Evolutionary conservation across 2,113 vertebrate species (phyloP), one percentile per base, ranked within the genome.

Genomic region (Cyanoderma ruficeps): DNA sequence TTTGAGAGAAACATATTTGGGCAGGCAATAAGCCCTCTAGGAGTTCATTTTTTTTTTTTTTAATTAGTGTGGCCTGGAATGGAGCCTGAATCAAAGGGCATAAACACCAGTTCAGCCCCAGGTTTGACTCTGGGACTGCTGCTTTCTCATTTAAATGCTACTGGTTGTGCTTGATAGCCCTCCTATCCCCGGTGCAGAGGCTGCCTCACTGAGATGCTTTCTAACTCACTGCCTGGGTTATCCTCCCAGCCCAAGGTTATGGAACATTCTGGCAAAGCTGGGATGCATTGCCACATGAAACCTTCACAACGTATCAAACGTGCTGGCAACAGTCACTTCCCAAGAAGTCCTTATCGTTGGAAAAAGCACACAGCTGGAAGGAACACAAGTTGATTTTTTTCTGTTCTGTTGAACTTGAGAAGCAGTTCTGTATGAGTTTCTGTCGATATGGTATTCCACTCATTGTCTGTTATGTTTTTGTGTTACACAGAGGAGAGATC

Each of bases 341-440:
- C 15, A 44, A 17, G 0, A 1, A 7, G 15, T 70, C 42, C 12
- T 57, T n/a, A 50, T 3, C 3, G 0, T 2, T 57, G 22, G 53
- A 52, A 71, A 46, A 76, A 77, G 11, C 33, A 15, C 31, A 74
- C 2, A 69, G 33, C 15, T 67, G 30, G 16, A 70, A 68, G 47
- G n/a, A 28, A n/a, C 33, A 13, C 0, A 0, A 21, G 30, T 16
- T 53, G 47, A 21, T 14, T 35, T 61, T 47, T 69, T 89, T 78
- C 33, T 90, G 4, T 49, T 86, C 42, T 75, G 33, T 41, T 23
- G 57, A 78, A 75, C 5, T 9, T 46, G 28, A 67, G 22, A 61
- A 74, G n/a, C 8, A 35, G 50, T 84, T 93, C 57, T 89, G 33
- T 15, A 15, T 9, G 28, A 67, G 8, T 22, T 85, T 67, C 13